Percentiles rank a stretch among this genome's conserved stretches.
Conservation (phyloP, 2,888 invertebrate genomes). For the Xylota segnis region DNA sequence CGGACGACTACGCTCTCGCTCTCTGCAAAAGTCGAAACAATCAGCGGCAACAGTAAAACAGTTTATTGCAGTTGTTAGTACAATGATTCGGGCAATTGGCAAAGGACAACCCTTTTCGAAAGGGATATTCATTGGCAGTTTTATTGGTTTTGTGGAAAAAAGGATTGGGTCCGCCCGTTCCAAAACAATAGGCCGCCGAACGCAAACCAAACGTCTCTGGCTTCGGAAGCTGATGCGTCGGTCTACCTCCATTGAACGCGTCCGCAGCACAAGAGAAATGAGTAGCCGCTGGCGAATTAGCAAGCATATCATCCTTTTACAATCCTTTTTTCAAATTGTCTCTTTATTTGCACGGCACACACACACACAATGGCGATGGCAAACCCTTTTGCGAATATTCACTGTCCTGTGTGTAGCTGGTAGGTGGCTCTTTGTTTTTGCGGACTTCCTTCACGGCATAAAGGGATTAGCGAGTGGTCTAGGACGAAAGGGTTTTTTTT, state of each 20-base stretch:
- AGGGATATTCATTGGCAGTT: conserved; percentile 62
- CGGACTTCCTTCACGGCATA: conserved; percentile 66
- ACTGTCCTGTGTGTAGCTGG: background rate
- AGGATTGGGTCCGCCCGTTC: conserved; percentile 43
- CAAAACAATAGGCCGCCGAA: conserved; percentile 39
- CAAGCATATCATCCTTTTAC: conserved; percentile 76
- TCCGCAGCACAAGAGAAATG: conserved; percentile 35
- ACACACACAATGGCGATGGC: conserved; percentile 28
- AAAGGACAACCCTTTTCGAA: conserved; percentile 64
- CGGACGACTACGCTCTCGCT: conserved; percentile 1
- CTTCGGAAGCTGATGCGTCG: conserved; percentile 75
- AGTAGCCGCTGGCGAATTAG: conserved; percentile 69
- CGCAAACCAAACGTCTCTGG: conserved; percentile 58
- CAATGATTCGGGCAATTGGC: conserved; percentile 71
- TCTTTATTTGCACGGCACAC: conserved; percentile 44
- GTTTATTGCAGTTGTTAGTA: conserved; percentile 75
- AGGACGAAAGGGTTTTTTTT: conserved; percentile 21
- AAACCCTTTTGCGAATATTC: conserved; percentile 63
- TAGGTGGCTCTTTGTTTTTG: conserved; percentile 32
- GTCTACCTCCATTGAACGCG: conserved; percentile 72
- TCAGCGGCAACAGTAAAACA: conserved; percentile 72
- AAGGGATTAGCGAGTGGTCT: conserved; percentile 73
- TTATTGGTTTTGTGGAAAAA: conserved; percentile 74
- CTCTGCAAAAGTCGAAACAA: conserved; percentile 61
- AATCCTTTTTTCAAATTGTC: conserved; percentile 69